Conservation (phyloP, 2,797 vertebrate genomes). For the Mus caroli region DNA sequence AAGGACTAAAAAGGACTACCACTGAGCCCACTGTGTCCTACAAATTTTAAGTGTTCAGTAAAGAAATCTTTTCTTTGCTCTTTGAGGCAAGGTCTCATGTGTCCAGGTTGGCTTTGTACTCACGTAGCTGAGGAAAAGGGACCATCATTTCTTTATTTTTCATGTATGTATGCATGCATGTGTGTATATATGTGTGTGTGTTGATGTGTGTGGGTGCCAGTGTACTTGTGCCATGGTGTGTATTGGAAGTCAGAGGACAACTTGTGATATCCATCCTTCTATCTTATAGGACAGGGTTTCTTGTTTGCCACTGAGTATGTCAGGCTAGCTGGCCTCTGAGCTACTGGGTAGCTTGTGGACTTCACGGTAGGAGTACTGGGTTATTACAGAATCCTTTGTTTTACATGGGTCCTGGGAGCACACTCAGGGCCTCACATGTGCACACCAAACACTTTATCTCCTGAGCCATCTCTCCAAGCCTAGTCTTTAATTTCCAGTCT, state of each 20-base stretch:
- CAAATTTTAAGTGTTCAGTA: neutral
- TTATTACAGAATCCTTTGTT: neutral
- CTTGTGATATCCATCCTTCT: neutral
- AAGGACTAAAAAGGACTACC: neutral
- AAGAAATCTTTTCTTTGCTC: neutral
- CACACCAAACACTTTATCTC: neutral
- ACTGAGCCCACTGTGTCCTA: neutral
- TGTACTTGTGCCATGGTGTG: neutral
- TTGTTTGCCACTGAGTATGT: neutral
- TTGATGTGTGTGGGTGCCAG: neutral
- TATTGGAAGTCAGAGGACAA: neutral
- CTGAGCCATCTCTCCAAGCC: neutral
- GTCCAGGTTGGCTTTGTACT: neutral
- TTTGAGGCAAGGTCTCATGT: neutral
- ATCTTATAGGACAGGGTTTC: neutral
- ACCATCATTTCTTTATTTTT: neutral
- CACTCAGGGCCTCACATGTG: neutral
- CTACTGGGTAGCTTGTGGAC: neutral
- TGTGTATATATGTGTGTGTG: neutral
- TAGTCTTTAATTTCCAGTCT: neutral
- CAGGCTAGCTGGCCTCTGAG: neutral
- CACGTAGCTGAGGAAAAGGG: neutral
- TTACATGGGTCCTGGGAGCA: neutral
- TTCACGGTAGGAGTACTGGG: neutral
- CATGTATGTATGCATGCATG: neutral